Percentiles rank a stretch among this genome's conserved stretches.
Conservation (phyloP, 2,113 vertebrate species). For the Toxostoma redivivum region DNA sequence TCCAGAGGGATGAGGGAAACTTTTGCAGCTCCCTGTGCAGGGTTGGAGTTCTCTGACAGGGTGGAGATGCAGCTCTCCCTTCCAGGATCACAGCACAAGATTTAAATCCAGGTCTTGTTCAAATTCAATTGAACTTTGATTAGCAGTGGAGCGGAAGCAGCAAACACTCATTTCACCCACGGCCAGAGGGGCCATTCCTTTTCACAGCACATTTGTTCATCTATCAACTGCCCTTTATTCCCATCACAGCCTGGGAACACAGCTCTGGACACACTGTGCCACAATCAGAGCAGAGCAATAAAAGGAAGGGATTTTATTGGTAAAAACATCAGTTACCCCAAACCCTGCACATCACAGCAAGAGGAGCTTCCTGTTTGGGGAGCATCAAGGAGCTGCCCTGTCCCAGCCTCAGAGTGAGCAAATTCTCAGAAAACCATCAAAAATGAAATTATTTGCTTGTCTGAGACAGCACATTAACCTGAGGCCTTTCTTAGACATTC, state of each 20-base stretch:
- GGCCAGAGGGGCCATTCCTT: neutral
- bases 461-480: neutral
- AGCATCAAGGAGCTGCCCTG: rapidly evolving
- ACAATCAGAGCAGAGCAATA: neutral
- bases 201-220: neutral
- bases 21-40: neutral
- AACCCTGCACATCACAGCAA: neutral
- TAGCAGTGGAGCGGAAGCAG: neutral
- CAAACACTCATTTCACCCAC: neutral
- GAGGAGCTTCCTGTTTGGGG: neutral
- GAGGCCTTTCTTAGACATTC: neutral
- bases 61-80: neutral
- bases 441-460: rapidly evolving
- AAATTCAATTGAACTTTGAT: constrained; percentile 6
- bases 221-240: neutral
- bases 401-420: neutral
- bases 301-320: neutral
- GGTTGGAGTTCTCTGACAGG: neutral
- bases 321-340: neutral
- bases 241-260: neutral
- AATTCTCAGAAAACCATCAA: neutral
- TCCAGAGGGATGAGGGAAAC: neutral
- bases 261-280: neutral
- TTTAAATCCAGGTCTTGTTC: neutral
- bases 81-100: neutral